Base-by-base conservation (phyloP, 2,888 invertebrate species). In the Pristionchus mayeri region DNA sequence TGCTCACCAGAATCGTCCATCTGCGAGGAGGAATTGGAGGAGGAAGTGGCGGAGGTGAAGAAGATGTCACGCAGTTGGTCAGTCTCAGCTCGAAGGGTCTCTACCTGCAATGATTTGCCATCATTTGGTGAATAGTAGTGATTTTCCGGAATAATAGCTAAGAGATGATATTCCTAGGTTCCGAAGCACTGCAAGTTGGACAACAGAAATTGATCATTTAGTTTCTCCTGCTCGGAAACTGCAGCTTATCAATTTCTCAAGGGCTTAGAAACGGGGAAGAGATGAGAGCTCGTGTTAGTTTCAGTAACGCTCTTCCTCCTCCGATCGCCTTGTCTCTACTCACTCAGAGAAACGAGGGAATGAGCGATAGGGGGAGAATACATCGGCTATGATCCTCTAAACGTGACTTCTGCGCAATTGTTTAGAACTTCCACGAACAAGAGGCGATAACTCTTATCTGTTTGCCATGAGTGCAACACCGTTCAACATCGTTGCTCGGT, bases 51-150 rank as follows among this genome's bases (percentile, higher is more conserved):
- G 11, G 80, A 44, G 13, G 37, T 80, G 67, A 82, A 54, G 82
- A 82, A 63, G 44, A 82, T 50, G 18, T 54, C 82, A 2, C 82
- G 60, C 11, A 82, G 82, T 34, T 82, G 82, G 27, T 82, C 82
- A 0, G 82, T 82, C 18, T 82, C 82, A 16, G 82, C 82, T 2
- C 82, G 82, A n/a, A 82, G 82, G 24, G 40, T 40, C 18, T 82
- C 82, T 1, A 82, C 82, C 82, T 82, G 82, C 0, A 82, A 57
- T n/a, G 4, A 44, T 34, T 67, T 27, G 3, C 3, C 21, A 34
- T 67, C 37, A 44, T 44, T 44, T 44, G 44, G 6, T 44, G 44
- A 44, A 9, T 13, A 44, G n/a, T n/a, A 6, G 44, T 44, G 6
- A 21, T 11, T 40, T 40, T 75, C 24, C 44, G 27, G 9, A 40